Evolutionary conservation across 2,113 vertebrate genomes (phyloP), one percentile per base, ranked within the genome.

Genomic region (Archilochus colubris): DNA sequence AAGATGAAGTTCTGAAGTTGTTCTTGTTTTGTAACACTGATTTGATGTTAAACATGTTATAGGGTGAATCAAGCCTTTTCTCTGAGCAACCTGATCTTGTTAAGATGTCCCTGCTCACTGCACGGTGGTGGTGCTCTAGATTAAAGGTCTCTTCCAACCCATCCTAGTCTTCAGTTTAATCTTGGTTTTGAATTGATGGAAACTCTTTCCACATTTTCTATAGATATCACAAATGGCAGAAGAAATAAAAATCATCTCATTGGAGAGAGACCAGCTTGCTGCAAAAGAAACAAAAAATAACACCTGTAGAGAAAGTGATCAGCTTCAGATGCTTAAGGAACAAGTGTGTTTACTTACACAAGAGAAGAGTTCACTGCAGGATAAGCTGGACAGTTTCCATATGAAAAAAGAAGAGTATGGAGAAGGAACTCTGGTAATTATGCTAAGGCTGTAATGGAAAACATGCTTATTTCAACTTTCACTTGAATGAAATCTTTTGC

Each of bases 201-300:
- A 40, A 33, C 36, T 17, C 4, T 33, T 40, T 61, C 9, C 4
- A 7, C 5, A 13, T 43, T 22, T 33, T 54, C 82, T 46, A 8
- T 27, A 97, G 96, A n/a, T 96, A 36, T 46, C 89, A 16, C 82
- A 94, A 62, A 77, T 94, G 87, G 81, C 25, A 0, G 90, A 95
- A 72, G 93, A 96, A 82, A 75, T 96, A 4, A 89, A 89, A 78
- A 51, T 13, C 3, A 8, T 95, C 46, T 44, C 15, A 4, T 48
- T 72, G 4, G 78, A 95, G 33, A 94, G 88, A 88, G 79, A 91
- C 77, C 55, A n/a, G 40, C 88, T 97, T 43, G 79, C 70, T 64
- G 7, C 59, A 44, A 69, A 36, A 24, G 87, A 76, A 31, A 54
- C 46, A 9, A 46, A 23, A 62, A 43, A 12, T 11, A 24, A 33